Conservation (phyloP, 2,797 vertebrate species). For the Philypnodon macrostomus region DNA sequence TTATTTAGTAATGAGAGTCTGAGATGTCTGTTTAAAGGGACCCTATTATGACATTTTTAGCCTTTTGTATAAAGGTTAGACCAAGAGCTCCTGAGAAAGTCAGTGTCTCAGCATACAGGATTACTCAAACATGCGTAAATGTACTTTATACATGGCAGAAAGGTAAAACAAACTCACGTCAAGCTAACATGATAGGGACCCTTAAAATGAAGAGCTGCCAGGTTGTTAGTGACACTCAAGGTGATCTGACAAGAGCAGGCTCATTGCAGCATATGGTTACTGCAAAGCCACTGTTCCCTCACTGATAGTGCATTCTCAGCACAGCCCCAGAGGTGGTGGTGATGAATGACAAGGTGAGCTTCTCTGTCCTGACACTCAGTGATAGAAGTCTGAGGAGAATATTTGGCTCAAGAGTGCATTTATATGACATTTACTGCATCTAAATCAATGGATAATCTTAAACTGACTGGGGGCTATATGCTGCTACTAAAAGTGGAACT, state of each 20-base stretch:
- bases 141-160: too few species aligned
- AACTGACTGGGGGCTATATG: not conserved
- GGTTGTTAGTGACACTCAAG: constrained; percentile 25
- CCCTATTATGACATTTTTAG: too few species aligned
- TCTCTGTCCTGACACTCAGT: constrained; percentile 15
- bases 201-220: not conserved
- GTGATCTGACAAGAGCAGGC: constrained; percentile 27
- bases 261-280: constrained; percentile 9
- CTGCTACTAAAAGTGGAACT: too few species aligned
- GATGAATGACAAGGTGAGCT: constrained; percentile 8
- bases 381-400: constrained; percentile 20
- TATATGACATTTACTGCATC: not conserved
- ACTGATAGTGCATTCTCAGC: constrained; percentile 7
- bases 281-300: constrained; percentile 18
- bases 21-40: too few species aligned
- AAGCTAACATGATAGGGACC: too few species aligned
- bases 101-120: too few species aligned
- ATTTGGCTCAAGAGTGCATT: constrained; percentile 1
- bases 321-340: not conserved
- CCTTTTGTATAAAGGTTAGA: too few species aligned
- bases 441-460: not conserved
- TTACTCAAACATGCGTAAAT: too few species aligned
- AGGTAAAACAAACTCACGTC: too few species aligned
- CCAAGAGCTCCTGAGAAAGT: too few species aligned
- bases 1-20: not conserved